Conservation (phyloP, 2,888 invertebrate species). For the Ptychoptera albimana region DNA sequence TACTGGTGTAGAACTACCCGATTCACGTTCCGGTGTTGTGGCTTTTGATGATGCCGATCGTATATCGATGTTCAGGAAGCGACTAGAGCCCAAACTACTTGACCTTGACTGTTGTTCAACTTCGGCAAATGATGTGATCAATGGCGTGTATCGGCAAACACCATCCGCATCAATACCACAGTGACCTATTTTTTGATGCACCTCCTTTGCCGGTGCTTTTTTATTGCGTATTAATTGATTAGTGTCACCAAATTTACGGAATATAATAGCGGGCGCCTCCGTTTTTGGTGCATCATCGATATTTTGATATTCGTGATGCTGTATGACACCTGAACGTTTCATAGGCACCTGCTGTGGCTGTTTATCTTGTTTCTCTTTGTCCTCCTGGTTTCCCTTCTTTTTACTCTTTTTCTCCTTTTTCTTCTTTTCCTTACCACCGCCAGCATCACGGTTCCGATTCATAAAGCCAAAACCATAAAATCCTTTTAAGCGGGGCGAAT, state of each 20-base stretch:
- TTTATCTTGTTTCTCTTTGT: conserved; percentile 10
- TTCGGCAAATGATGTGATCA: conserved; percentile 11
- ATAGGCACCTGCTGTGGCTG: conserved; percentile 7
- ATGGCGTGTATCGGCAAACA: too few species aligned
- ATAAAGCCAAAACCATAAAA: too few species aligned
- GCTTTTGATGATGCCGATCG: not conserved
- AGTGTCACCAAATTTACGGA: conserved; percentile 14
- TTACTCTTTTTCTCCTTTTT: conserved; percentile 10
- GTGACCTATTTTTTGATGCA: not conserved
- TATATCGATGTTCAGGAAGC: too few species aligned
- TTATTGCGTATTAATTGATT: conserved; percentile 10
- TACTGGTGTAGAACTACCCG: not conserved
- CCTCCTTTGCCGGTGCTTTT: conserved; percentile 3
- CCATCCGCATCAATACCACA: not conserved
- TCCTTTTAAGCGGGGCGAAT: too few species aligned
- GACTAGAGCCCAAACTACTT: too few species aligned
- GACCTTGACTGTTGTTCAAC: conserved; percentile 2
- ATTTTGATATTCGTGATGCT: conserved; percentile 13
- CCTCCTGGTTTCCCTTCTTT: conserved; percentile 9
- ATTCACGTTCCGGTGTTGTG: not conserved
- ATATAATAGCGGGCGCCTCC: conserved; percentile 5
- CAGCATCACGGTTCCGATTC: too few species aligned
- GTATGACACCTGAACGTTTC: conserved; percentile 8
- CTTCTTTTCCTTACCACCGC: conserved; percentile 6
- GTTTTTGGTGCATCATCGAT: conserved; percentile 9